phyloP scores from a whole-genome alignment of 1,140 invertebrate species.

The Dreissena rostriformis region DNA sequence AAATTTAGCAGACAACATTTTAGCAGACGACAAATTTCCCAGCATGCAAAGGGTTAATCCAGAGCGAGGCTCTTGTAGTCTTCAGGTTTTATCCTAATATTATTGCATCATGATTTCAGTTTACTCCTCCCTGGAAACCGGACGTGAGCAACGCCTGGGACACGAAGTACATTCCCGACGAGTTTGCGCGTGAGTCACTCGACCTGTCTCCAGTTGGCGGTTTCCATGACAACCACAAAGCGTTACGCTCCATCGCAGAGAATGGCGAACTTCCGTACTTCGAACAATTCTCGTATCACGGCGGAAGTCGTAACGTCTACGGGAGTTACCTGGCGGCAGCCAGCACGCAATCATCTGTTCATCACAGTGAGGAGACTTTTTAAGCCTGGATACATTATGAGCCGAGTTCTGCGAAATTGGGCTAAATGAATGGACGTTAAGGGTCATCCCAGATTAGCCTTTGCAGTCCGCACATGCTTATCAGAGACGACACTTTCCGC shows the following conservation, averaged over 20 bases:
- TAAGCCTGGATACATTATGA: neutral
- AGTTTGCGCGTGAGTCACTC: slow-evolving; percentile 77
- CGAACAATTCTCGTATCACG: slow-evolving; percentile 89
- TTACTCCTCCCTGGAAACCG: slow-evolving; percentile 78
- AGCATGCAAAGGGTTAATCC: too few species aligned
- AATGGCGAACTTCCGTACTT: slow-evolving; percentile 87
- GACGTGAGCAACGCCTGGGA: slow-evolving; percentile 77
- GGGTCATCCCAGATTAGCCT: too few species aligned
- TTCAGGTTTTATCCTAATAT: too few species aligned
- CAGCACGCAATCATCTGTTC: slow-evolving; percentile 15
- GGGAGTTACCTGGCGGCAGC: slow-evolving; percentile 66
- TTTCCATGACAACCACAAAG: slow-evolving; percentile 51
- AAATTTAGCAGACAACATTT: too few species aligned
- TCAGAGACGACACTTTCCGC: too few species aligned
- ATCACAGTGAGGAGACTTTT: slow-evolving; percentile 47
- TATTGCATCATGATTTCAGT: slow-evolving; percentile 54
- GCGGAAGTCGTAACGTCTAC: slow-evolving; percentile 69
- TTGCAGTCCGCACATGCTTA: too few species aligned
- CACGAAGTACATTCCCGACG: slow-evolving; percentile 80
- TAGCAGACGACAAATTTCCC: too few species aligned
- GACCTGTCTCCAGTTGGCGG: slow-evolving; percentile 71
- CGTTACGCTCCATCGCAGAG: slow-evolving; percentile 87
- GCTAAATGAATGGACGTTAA: too few species aligned
- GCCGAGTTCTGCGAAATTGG: too few species aligned
- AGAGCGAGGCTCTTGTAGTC: too few species aligned